Evolutionary conservation across 2,888 invertebrate species (phyloP), one percentile per base, ranked within the genome.

Genomic region (Leucophora obtusa): DNA sequence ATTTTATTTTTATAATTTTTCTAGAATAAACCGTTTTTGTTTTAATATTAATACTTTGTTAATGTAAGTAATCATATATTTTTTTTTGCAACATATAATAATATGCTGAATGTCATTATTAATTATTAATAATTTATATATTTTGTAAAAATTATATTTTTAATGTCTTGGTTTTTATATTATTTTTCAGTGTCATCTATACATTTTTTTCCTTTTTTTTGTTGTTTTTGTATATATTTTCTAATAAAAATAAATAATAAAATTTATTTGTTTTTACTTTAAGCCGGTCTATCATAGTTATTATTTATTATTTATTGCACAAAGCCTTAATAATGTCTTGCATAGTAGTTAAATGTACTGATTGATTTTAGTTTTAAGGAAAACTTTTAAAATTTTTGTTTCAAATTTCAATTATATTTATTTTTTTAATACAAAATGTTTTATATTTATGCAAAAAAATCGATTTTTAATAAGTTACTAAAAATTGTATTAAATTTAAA

Each of bases 81-180:
- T 75, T 56, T 69, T 66, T 6, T 59, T 73, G 69, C 54, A 81
- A 81, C 73, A 76, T 70, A 73, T 69, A 68, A 68, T 75, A 79
- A 75, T 76, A 81, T 76, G 63, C 80, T 81, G 80, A 81, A 81
- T 81, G 81, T 81, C 81, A 81, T 81, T 81, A 73, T 50, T 73
- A 77, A 81, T 69, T 38, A 35, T 33, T 58, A 14, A 1, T 56
- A n/a, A n/a, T n/a, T 68, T 53, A 63, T 53, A 10, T 60, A 21
- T 59, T 66, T 24, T 63, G 18, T 63, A 56, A 54, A 56, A 51
- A 65, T 47, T 71, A 24, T 53, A 53, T 28, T 66, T 51, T 50
- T 24, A n/a, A n/a, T 65, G 18, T 51, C 47, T 24, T 62, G 15
- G 11, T 15, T 47, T 62, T 47, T 47, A 11, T 15, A 33, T 24